These are phyloP conservation scores for human (Homo sapiens) DNA, from an alignment of 2,113 vertebrate genomes.

Conservation along the genomic window DNA sequence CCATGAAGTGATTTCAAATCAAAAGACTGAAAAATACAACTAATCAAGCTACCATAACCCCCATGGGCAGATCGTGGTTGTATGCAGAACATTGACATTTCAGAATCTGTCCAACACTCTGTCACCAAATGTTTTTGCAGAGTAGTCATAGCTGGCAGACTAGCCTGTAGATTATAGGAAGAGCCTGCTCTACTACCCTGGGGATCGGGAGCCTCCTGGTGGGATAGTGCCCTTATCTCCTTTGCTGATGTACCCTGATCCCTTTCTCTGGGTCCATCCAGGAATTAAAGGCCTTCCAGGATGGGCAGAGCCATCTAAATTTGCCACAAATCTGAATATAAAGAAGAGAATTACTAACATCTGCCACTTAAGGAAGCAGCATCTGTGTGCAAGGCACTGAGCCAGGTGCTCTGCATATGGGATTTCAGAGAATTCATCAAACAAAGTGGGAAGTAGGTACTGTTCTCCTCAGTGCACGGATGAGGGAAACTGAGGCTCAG, in stretches of 20 bases:
- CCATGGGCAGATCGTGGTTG: not conserved
- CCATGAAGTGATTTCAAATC: not conserved
- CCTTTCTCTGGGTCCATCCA: not conserved
- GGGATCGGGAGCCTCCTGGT: not conserved
- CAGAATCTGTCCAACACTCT: not conserved
- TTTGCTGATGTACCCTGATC: not conserved
- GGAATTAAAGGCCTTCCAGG: not conserved
- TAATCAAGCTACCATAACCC: not conserved
- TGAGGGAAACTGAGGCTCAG: not conserved
- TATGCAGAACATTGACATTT: not conserved
- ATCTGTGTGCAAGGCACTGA: not conserved
- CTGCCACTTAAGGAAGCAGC: constrained; percentile 24
- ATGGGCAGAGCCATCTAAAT: not conserved
- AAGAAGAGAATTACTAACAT: not conserved
- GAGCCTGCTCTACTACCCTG: not conserved
- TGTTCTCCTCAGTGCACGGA: not conserved
- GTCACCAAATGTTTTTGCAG: not conserved
- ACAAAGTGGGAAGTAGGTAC: not conserved
- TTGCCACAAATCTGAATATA: constrained; percentile 27
- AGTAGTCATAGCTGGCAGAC: not conserved
- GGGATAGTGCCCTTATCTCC: not conserved
- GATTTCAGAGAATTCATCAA: not conserved
- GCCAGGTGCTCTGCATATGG: not conserved
- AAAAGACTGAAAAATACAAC: not conserved
- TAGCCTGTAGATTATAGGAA: not conserved